Conservation (phyloP, 2,113 vertebrate species). For the Barbus barbus region DNA sequence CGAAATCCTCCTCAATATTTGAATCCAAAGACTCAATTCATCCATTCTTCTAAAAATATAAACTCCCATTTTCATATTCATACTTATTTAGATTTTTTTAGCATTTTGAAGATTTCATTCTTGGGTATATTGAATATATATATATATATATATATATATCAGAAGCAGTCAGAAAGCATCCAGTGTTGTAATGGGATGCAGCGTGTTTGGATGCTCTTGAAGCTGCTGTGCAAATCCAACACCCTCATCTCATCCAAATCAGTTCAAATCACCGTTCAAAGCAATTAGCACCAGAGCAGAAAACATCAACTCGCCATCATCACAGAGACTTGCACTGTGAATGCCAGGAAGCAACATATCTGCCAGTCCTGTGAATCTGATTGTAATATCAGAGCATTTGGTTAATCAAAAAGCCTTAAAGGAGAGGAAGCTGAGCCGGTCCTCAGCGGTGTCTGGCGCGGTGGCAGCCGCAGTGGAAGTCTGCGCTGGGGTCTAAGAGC, state of each 20-base stretch:
- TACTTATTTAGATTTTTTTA: not conserved
- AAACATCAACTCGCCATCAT: not conserved
- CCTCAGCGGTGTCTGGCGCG: constrained; percentile 39
- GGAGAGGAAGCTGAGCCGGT: not conserved
- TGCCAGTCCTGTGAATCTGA: not conserved
- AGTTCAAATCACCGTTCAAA: not conserved
- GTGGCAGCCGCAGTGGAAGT: constrained; percentile 82
- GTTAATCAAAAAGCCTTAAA: not conserved
- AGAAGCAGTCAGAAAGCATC: not conserved
- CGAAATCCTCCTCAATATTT: not conserved
- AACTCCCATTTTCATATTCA: not conserved
- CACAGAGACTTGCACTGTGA: not conserved
- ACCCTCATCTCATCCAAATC: not conserved
- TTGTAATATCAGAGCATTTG: constrained; percentile 9
- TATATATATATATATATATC: not conserved
- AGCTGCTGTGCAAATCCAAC: not conserved
- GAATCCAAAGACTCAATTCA: constrained; percentile 7
- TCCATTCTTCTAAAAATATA: not conserved
- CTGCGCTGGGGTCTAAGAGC: constrained; percentile 74
- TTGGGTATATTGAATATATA: not conserved
- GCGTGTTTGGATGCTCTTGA: not conserved
- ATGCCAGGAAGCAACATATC: not conserved
- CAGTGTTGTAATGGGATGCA: too few relatives aligned
- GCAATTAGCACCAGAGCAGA: constrained; percentile 6
- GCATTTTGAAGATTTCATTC: not conserved